Evolutionary conservation across 37 sponge, comb jelly and placozoan genomes (phyloP).

Genomic region (Mnemiopsis leidyi): DNA sequence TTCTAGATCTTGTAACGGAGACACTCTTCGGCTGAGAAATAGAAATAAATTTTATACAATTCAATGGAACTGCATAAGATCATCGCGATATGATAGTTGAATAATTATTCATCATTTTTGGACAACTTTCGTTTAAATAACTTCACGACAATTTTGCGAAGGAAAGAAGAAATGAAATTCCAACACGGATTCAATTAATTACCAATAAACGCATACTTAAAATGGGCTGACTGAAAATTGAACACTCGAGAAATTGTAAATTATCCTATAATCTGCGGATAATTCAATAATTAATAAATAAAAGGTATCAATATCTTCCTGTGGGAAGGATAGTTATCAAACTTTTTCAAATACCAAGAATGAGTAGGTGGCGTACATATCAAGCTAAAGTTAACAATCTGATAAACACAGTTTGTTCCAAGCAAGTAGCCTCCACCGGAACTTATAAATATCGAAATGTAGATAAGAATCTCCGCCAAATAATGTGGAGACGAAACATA

Average conservation of each 20-base stretch:
- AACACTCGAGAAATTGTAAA: too few relatives aligned
- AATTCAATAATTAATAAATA: neutral
- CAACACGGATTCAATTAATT: neutral
- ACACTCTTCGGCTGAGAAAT: too few relatives aligned
- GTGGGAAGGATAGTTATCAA: neutral
- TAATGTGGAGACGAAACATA: slow-evolving; percentile 52
- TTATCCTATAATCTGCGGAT: too few relatives aligned
- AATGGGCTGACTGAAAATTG: too few relatives aligned
- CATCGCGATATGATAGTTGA: too few relatives aligned
- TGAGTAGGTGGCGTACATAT: slow-evolving; percentile 55
- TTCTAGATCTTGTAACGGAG: too few relatives aligned
- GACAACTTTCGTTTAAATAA: too few relatives aligned
- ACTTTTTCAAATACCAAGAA: slow-evolving; percentile 9
- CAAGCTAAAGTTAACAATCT: slow-evolving; percentile 14
- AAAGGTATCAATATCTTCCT: slow-evolving; percentile 41
- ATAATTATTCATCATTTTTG: too few relatives aligned
- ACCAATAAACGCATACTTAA: neutral
- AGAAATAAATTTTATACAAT: too few relatives aligned
- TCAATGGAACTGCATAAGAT: too few relatives aligned
- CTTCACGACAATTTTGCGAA: too few relatives aligned
- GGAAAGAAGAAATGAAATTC: neutral
- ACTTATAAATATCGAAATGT: neutral
- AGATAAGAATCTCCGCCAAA: slow-evolving; percentile 15
- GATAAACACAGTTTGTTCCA: slow-evolving; percentile 17
- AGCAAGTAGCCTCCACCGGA: neutral